Conservation (phyloP, 2,113 vertebrate species). For the Oriolus oriolus region DNA sequence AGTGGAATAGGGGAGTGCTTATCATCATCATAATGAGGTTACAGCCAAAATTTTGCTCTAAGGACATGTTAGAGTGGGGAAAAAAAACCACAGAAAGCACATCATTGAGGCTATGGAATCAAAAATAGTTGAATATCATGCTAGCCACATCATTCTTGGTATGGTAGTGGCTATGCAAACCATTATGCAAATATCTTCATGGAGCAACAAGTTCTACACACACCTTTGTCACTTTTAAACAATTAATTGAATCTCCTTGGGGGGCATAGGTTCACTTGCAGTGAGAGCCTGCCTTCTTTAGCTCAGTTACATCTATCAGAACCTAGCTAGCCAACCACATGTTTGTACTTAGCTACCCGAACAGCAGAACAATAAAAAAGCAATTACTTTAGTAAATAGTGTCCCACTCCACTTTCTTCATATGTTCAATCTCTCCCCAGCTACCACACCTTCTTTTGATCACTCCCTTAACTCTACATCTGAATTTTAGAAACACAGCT, state of each 20-base stretch:
- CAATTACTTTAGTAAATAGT: not conserved
- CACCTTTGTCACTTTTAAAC: not conserved
- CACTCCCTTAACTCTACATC: not conserved
- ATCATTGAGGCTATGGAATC: not conserved
- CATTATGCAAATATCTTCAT: not conserved
- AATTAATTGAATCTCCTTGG: not conserved
- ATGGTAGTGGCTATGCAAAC: not conserved
- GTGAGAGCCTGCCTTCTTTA: not conserved
- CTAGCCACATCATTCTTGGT: not conserved
- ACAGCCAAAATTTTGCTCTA: not conserved
- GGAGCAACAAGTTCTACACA: not conserved
- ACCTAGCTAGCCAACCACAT: not conserved
- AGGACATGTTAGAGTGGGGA: not conserved
- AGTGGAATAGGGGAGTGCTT: not conserved
- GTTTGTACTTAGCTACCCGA: not conserved
- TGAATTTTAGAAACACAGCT: constrained; percentile 5
- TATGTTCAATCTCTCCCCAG: not conserved
- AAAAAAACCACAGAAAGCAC: not conserved
- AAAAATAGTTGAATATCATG: not conserved
- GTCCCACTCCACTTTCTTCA: not conserved
- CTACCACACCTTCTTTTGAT: not conserved
- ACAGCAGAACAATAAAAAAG: not conserved
- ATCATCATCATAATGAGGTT: not conserved
- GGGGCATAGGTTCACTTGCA: not conserved
- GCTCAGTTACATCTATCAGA: not conserved